Evolutionary conservation across 2,888 invertebrate genomes (phyloP).

Genomic region (Petrolisthes manimaculis): DNA sequence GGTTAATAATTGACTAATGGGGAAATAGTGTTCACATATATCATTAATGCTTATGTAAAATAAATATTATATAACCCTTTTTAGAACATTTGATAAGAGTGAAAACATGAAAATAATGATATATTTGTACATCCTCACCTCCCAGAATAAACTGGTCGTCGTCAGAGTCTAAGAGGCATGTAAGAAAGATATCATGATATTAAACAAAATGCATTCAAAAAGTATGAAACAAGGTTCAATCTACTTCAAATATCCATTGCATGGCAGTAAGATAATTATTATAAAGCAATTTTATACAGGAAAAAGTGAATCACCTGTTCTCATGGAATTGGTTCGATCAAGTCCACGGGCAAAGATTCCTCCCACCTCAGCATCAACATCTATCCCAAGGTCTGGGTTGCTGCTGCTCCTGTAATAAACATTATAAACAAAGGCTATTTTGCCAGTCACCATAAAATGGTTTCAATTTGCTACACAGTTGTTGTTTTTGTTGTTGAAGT

Average conservation of each 20-base stretch:
- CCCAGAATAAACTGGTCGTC: slow-evolving; percentile 39
- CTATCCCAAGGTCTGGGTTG: slow-evolving; percentile 69
- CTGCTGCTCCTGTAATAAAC: slow-evolving; percentile 68
- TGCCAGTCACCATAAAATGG: too few species aligned
- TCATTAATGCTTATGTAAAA: not conserved
- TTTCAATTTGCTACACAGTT: too few species aligned
- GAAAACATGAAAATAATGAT: not conserved
- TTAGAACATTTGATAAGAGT: too few species aligned
- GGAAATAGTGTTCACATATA: not conserved
- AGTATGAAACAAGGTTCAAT: too few species aligned
- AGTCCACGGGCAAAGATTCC: slow-evolving; percentile 71
- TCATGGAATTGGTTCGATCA: slow-evolving; percentile 74
- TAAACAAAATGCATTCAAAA: too few species aligned
- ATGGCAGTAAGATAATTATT: not conserved
- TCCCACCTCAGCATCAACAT: slow-evolving; percentile 69
- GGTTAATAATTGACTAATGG: too few species aligned
- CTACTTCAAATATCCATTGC: too few species aligned
- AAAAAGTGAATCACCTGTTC: slow-evolving; percentile 68
- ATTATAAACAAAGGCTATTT: too few species aligned
- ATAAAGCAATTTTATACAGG: not conserved
- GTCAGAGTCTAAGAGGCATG: slow-evolving; percentile 57
- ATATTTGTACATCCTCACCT: slow-evolving; percentile 23
- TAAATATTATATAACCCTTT: too few species aligned
- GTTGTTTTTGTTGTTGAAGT: too few species aligned
- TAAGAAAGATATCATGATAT: slow-evolving; percentile 8